A percentile compares a stretch with the other conserved stretches of the same genome.
Conservation (phyloP, 2,888 invertebrate genomes). For the Stenotaenia linearis region DNA sequence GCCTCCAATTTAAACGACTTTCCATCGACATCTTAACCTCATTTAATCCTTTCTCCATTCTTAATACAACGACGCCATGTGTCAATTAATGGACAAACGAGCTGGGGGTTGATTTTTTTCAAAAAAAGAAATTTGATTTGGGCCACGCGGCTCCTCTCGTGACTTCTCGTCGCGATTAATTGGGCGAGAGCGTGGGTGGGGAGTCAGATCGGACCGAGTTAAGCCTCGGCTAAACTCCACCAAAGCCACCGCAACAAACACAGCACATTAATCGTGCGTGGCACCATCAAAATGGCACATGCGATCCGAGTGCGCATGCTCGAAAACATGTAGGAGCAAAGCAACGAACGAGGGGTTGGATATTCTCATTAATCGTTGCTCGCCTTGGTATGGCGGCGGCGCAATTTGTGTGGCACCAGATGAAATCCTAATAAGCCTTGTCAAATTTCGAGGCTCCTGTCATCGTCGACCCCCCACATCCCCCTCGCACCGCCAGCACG, state of each 20-base stretch:
- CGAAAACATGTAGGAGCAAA: not conserved
- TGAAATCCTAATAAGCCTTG: constrained; percentile 11
- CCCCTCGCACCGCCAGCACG: not conserved
- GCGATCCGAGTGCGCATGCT: not conserved
- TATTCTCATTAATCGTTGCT: constrained; percentile 19
- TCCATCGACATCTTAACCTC: not conserved
- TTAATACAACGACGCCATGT: not conserved
- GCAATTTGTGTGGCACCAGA: constrained; percentile 8
- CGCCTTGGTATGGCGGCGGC: not conserved
- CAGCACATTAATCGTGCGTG: constrained; percentile 15
- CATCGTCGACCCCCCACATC: not conserved
- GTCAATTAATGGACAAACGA: constrained; percentile 10
- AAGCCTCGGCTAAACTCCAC: constrained; percentile 7
- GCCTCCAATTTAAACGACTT: not conserved
- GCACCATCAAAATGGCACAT: constrained; percentile 5
- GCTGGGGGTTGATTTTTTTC: not conserved
- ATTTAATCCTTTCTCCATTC: not conserved
- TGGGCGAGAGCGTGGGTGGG: not conserved
- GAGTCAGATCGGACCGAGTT: not conserved
- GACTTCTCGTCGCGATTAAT: not conserved
- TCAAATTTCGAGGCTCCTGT: constrained; percentile 11
- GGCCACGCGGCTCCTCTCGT: not conserved
- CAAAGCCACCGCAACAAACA: constrained; percentile 19
- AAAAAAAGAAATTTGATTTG: not conserved
- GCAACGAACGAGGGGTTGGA: not conserved